Evolutionary conservation across 2,113 vertebrate species (phyloP), one percentile per base, ranked within the genome.

Genomic region (Xenopus borealis): DNA sequence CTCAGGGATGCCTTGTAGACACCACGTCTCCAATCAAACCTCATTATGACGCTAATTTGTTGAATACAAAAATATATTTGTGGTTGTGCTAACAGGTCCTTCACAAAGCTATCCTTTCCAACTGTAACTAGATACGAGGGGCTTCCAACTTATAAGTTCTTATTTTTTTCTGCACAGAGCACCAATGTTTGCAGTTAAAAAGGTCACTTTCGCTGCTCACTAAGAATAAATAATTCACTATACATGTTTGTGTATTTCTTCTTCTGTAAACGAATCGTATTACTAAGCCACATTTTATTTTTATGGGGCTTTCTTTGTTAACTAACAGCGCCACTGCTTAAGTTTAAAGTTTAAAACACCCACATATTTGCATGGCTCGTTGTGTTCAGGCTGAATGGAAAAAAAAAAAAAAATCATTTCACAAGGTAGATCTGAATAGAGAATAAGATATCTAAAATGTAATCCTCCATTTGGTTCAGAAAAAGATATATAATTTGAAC

Each of bases 1-100:
- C 86, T 82, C 71, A 85, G 86, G 82, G 85, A 91, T 86, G 87
- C 83, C 82, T 83, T 82, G 91, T 88, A 94, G 93, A 95, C 94
- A 92, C 86, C 57, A 78, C 90, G 93, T 93, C 93, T 94, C 93
- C 93, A 89, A 86, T 90, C 87, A 91, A 89, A 92, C 91, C 91
- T 91, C 86, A 90, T 85, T 89, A 91, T 92, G 92, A 93, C 90
- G 91, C 91, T 90, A 92, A 89, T 91, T 91, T 90, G 86, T 91
- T 91, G 91, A 90, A 90, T 81, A 82, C 91, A 86, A 84, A 92
- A 83, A 91, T 87, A 89, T 83, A 84, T 85, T 88, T 93, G 92
- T 27, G 91, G 91, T 93, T 91, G 79, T 82, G 92, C 87, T 93
- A 93, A 92, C 91, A 91, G 86, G 81, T 87, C 84, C 86, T 94